phyloP scores from a whole-genome alignment of 2,888 invertebrate genomes.

The Chydorus sphaericus region DNA sequence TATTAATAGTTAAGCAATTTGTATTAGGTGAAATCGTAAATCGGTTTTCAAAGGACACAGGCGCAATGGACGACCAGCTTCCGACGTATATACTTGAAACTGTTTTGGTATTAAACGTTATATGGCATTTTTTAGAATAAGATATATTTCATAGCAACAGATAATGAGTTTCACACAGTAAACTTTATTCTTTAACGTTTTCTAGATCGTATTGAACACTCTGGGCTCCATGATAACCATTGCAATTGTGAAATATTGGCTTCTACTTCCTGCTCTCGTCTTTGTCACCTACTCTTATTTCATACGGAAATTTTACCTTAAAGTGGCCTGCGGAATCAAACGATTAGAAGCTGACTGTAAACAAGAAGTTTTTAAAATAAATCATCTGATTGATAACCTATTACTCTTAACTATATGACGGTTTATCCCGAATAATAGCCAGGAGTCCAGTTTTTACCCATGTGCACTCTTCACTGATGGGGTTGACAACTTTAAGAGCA shows the following conservation, averaged over 20 bases:
- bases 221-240: conserved; percentile 34
- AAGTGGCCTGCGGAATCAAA: conserved; percentile 33
- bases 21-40: conserved; percentile 34
- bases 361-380: no score
- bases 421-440: conserved; percentile 26
- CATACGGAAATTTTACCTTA: conserved; percentile 31
- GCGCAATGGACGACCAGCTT: conserved; percentile 1
- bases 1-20: background rate
- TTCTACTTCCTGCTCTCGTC: conserved; percentile 27
- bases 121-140: background rate
- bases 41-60: conserved; percentile 1
- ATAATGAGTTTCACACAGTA: background rate
- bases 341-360: conserved; percentile 35
- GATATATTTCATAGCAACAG: background rate
- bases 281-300: conserved; percentile 28
- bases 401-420: no score
- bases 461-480: conserved; percentile 65
- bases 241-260: conserved; percentile 29
- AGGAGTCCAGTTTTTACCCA: conserved; percentile 42
- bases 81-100: background rate
- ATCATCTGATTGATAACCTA: no score
- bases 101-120: background rate
- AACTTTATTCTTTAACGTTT: background rate
- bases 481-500: conserved; percentile 51
- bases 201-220: background rate